These are phyloP conservation scores for Lemur catta DNA, from an alignment of 2,797 vertebrate genomes.

Conservation along the genomic window DNA sequence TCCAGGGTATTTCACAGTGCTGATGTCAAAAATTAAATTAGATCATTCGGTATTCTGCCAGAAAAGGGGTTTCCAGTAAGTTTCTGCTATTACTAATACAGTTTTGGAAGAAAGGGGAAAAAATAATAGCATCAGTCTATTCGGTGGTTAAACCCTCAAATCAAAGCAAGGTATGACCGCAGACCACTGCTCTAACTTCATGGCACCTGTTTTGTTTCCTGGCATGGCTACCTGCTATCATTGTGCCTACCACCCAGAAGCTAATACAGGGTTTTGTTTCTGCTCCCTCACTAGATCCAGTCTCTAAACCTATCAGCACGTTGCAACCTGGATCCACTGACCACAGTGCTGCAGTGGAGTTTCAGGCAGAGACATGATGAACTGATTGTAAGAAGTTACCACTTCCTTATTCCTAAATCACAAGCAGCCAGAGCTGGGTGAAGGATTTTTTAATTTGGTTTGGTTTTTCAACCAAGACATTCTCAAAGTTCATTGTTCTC, in stretches of 20 bases:
- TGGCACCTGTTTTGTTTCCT: neutral
- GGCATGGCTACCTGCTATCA: neutral
- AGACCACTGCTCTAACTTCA: neutral
- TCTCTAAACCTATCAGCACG: neutral
- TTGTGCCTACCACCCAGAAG: neutral
- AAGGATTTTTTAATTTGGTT: slow-evolving; percentile 48
- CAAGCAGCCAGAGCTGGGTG: neutral
- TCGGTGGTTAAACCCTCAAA: neutral
- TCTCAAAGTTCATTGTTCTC: slow-evolving; percentile 17
- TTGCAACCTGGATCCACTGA: neutral
- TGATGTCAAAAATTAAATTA: neutral
- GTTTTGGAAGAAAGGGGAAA: neutral
- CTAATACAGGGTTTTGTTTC: neutral
- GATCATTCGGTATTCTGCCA: neutral
- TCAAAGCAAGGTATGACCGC: neutral
- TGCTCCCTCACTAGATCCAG: neutral
- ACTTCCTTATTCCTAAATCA: neutral
- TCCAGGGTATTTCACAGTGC: neutral
- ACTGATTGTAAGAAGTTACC: neutral
- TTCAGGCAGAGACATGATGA: neutral
- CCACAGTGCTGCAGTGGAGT: neutral
- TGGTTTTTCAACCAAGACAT: slow-evolving; percentile 53
- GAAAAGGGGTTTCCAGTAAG: neutral
- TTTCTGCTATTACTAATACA: neutral
- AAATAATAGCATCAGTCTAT: neutral